Evolutionary conservation across 2,113 vertebrate genomes (phyloP).

Genomic region (Phylloscopus trochilus): DNA sequence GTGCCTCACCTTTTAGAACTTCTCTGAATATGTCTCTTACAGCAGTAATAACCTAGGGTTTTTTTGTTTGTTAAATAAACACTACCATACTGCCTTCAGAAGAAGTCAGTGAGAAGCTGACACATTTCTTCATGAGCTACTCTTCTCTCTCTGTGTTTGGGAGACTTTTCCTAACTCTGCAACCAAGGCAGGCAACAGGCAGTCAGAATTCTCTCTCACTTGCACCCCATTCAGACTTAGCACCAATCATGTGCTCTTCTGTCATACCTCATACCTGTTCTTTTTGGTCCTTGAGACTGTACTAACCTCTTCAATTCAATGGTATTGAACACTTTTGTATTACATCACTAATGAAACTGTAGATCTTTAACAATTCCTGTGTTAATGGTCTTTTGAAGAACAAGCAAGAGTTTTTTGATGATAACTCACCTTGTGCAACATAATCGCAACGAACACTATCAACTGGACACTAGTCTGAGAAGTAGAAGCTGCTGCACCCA

Average conservation of each 20-base stretch:
- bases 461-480: slow-evolving; percentile 97
- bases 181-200: background rate
- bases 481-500: slow-evolving; percentile 97
- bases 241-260: background rate
- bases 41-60: background rate
- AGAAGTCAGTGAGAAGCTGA: background rate
- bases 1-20: background rate
- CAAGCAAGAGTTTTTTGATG: background rate
- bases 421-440: slow-evolving; percentile 94
- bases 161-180: background rate
- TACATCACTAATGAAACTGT: background rate
- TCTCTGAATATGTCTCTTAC: background rate
- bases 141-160: background rate
- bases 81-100: background rate
- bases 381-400: background rate
- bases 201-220: background rate
- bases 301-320: background rate
- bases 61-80: background rate
- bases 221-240: background rate
- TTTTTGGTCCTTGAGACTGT: background rate
- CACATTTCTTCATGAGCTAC: background rate
- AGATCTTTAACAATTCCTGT: background rate
- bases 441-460: slow-evolving; percentile 98
- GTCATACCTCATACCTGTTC: background rate
- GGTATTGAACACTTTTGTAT: background rate